Evolutionary conservation across 2,797 vertebrate genomes (phyloP).

Genomic region (Rhinoraja longicauda): DNA sequence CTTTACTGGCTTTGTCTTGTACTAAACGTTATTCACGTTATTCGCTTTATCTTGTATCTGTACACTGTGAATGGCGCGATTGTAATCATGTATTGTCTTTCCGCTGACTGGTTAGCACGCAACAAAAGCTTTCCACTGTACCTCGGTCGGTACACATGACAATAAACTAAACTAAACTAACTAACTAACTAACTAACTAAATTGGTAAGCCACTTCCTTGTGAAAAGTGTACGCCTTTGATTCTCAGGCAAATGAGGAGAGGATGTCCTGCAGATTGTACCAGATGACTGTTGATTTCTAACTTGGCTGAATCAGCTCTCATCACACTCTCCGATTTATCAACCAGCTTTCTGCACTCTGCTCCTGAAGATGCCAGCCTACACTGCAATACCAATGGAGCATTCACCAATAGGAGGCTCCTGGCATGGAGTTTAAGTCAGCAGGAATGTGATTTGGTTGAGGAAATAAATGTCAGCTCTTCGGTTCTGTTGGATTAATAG

Average conservation of each 20-base stretch:
- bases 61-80: too few relatives aligned
- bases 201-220: background rate
- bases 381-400: background rate
- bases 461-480: background rate
- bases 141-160: too few relatives aligned
- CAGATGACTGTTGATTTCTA: background rate
- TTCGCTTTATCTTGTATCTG: too few relatives aligned
- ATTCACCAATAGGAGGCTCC: background rate
- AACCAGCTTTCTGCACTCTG: too few relatives aligned
- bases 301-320: background rate
- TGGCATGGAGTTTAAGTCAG: background rate
- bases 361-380: background rate
- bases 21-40: too few relatives aligned
- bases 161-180: too few relatives aligned
- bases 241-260: background rate
- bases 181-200: too few relatives aligned
- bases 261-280: background rate
- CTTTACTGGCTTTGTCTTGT: too few relatives aligned
- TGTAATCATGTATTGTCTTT: too few relatives aligned
- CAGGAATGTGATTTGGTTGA: background rate
- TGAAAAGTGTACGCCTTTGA: background rate
- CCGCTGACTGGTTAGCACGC: too few relatives aligned
- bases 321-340: background rate
- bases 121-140: too few relatives aligned
- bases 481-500: background rate